Base-by-base conservation (phyloP, 2,888 invertebrate genomes). In the Erebia epiphron region DNA sequence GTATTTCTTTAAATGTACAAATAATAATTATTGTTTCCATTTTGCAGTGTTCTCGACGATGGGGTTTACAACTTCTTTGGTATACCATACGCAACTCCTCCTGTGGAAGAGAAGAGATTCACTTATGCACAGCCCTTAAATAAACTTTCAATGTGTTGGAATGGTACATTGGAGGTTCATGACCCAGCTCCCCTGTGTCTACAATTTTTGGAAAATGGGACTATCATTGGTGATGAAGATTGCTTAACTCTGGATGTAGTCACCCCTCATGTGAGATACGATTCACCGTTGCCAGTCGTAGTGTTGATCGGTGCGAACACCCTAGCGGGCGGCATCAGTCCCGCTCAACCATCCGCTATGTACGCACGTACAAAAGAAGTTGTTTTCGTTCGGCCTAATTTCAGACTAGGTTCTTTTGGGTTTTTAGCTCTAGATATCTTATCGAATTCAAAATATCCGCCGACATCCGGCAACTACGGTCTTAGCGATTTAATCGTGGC, bases 301-400 rank as follows among this genome's bases (percentile, higher is more conserved):
- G 96, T 98, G 0, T 92, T 97, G 73, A 95, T 98, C 70, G 97
- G 97, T 1, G 96, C 97, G 0, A 97, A 97, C 71, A 95, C 96
- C 0, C 88, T 97, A n/a, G 95, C 95, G 26, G 97, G 97, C 0
- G 97, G 96, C 0, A 95, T 96, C 9, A 96, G 97, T 0, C 96
- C 96, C 5, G 88, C 94, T 78, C 94, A 96, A 76, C 97, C 98
- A 0, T 97, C 97, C 0, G 95, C 97, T 0, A 92, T 96, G 57
- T 95, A 97, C 74, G 96, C 98, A 0, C 94, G 95, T 62, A 95
- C 96, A 2, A 95, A 96, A 72, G 97, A 98, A 83, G 96, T 97
- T 1, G 96, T 98, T 9, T 97, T 97, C 83, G 98, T 98, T 1
- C 94, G 97, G 73, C 97, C 98, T 4, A 98, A 98, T 82, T 98